phyloP scores from a whole-genome alignment of 1,140 invertebrate genomes.

The Microplitis demolitor region DNA sequence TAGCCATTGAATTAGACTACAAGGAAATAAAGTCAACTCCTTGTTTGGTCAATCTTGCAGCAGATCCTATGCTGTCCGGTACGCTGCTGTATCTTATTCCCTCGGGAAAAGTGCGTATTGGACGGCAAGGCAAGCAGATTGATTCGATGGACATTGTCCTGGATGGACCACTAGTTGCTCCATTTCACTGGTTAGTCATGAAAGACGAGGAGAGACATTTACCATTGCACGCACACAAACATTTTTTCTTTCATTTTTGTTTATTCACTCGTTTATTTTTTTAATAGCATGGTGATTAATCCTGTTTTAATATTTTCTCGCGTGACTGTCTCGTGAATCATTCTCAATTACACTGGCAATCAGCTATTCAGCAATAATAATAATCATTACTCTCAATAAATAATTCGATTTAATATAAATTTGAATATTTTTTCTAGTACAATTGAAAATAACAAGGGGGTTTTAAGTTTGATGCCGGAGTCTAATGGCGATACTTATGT shows the following conservation, averaged over 20 bases:
- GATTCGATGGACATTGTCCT: constrained; percentile 66
- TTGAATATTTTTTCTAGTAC: constrained; percentile 42
- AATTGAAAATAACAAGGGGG: constrained; percentile 59
- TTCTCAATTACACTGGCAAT: not conserved
- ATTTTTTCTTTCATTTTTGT: no score
- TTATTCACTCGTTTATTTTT: not conserved
- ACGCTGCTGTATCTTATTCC: constrained; percentile 71
- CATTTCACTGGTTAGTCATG: constrained; percentile 68
- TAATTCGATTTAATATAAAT: not conserved
- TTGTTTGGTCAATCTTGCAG: constrained; percentile 70
- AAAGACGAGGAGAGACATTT: not conserved
- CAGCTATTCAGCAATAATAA: no score
- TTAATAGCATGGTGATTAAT: not conserved
- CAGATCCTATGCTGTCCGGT: constrained; percentile 74
- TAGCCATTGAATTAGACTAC: constrained; percentile 61
- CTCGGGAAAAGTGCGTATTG: constrained; percentile 58
- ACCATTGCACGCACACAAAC: not conserved
- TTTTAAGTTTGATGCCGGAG: constrained; percentile 58
- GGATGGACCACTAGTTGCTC: constrained; percentile 68
- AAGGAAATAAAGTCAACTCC: constrained; percentile 53
- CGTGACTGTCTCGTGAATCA: not conserved
- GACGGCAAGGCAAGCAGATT: constrained; percentile 38
- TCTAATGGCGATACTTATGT: constrained; percentile 67
- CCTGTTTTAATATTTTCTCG: not conserved
- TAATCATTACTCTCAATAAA: no score